phyloP scores from a whole-genome alignment of 53 echinoderm and acorn worm species.

The Luidia sarsii region DNA sequence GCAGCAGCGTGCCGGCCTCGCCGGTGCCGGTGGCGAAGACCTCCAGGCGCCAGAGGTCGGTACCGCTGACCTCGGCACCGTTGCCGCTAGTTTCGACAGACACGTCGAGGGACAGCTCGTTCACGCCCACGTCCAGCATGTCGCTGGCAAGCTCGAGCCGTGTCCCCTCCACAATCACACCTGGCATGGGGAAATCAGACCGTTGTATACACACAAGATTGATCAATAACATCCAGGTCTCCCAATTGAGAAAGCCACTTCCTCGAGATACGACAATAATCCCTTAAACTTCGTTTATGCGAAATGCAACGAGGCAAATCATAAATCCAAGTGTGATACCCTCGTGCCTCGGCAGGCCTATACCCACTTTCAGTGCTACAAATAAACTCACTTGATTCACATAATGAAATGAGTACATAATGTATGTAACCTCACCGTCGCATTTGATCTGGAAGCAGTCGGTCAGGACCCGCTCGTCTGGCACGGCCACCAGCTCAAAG shows the following conservation, averaged over 20 bases:
- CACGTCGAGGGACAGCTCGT: constrained; percentile 46
- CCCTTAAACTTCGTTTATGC: too few relatives aligned
- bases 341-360: too few relatives aligned
- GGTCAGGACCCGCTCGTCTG: constrained; percentile 73
- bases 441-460: constrained; percentile 84
- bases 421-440: constrained; percentile 78
- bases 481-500: constrained; percentile 74
- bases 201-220: background rate
- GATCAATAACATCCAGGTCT: too few relatives aligned
- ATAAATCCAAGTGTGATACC: too few relatives aligned
- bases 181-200: constrained; percentile 23
- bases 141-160: constrained; percentile 27
- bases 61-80: constrained; percentile 47
- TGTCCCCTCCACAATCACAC: constrained; percentile 65
- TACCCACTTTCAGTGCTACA: too few relatives aligned
- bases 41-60: constrained; percentile 53
- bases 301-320: too few relatives aligned
- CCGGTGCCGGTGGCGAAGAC: constrained; percentile 43
- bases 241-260: background rate
- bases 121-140: constrained; percentile 24
- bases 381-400: too few relatives aligned
- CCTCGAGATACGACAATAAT: too few relatives aligned
- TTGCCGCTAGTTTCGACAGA: constrained; percentile 23
- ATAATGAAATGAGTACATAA: too few relatives aligned
- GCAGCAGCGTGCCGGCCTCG: constrained; percentile 16